phyloP scores from a whole-genome alignment of 1,140 invertebrate genomes.

The Steinernema khuongi region DNA sequence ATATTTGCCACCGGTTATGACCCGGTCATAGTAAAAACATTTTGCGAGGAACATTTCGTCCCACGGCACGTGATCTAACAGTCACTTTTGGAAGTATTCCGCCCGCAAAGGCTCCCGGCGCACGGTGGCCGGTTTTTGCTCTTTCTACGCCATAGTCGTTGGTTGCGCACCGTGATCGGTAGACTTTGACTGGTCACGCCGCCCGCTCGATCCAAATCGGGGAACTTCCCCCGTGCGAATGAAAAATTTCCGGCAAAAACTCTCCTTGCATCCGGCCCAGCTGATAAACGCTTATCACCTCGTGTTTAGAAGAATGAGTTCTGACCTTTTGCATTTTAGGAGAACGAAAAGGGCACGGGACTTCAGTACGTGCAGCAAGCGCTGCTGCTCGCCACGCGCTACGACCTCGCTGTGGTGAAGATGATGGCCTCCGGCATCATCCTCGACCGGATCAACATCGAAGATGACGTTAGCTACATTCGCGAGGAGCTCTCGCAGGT shows the following conservation, averaged over 20 bases:
- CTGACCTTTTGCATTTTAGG: background rate
- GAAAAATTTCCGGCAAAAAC: too few species aligned
- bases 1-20: too few species aligned
- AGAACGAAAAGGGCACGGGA: background rate
- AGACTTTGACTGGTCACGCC: constrained; percentile 13
- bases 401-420: background rate
- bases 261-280: too few species aligned
- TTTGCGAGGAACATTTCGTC: too few species aligned
- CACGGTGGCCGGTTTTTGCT: background rate
- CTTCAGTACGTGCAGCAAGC: background rate
- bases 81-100: constrained; percentile 5
- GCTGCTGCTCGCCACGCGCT: background rate
- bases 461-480: background rate
- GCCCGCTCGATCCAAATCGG: background rate
- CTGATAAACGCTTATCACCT: too few species aligned
- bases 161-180: background rate
- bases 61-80: too few species aligned
- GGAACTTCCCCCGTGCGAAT: too few species aligned
- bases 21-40: too few species aligned
- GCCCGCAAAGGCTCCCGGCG: background rate
- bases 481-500: background rate
- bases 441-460: background rate
- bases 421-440: constrained; percentile 13
- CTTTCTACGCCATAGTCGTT: constrained; percentile 2
- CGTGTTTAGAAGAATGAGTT: too few species aligned